Evolutionary conservation across 1,140 invertebrate genomes (phyloP).

Genomic region (Tetragnatha versicolor): DNA sequence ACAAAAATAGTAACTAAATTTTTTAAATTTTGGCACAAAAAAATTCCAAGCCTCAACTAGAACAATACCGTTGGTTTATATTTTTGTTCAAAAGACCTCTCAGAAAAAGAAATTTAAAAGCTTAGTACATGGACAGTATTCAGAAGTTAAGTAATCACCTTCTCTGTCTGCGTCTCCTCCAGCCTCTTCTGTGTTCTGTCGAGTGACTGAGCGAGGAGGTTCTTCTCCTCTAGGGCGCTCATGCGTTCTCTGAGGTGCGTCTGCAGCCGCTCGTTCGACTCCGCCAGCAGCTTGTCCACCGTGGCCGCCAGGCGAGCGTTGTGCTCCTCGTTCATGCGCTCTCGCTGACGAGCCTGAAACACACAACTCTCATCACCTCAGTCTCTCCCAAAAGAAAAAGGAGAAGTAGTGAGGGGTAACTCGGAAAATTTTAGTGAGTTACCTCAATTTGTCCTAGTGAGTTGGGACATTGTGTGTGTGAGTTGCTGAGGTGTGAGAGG

Average conservation of each 20-base stretch:
- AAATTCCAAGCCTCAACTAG: too few relatives aligned
- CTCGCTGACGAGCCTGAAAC: conserved; percentile 90
- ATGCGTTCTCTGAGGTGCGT: conserved; percentile 98
- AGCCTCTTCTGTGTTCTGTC: conserved; percentile 92
- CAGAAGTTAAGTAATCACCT: conserved; percentile 69
- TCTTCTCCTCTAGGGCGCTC: conserved; percentile 98
- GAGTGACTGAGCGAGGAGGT: conserved; percentile 91
- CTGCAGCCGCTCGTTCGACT: conserved; percentile 96
- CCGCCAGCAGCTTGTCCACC: conserved; percentile 92
- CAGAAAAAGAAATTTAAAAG: background rate
- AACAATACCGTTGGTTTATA: too few relatives aligned
- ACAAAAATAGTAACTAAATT: too few relatives aligned
- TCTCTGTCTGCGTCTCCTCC: conserved; percentile 90
- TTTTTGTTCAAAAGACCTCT: background rate
- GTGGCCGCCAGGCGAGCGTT: conserved; percentile 94
- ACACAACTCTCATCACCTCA: background rate
- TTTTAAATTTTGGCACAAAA: too few relatives aligned
- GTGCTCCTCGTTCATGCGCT: conserved; percentile 99
- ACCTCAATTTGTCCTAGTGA: too few relatives aligned
- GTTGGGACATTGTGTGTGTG: too few relatives aligned
- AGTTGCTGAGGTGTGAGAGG: too few relatives aligned
- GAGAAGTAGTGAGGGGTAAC: too few relatives aligned
- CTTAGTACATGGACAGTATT: too few relatives aligned
- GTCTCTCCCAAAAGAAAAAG: background rate
- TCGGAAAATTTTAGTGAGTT: too few relatives aligned